Base-by-base conservation (phyloP, 1,140 invertebrate species). In the Prorops nasuta region DNA sequence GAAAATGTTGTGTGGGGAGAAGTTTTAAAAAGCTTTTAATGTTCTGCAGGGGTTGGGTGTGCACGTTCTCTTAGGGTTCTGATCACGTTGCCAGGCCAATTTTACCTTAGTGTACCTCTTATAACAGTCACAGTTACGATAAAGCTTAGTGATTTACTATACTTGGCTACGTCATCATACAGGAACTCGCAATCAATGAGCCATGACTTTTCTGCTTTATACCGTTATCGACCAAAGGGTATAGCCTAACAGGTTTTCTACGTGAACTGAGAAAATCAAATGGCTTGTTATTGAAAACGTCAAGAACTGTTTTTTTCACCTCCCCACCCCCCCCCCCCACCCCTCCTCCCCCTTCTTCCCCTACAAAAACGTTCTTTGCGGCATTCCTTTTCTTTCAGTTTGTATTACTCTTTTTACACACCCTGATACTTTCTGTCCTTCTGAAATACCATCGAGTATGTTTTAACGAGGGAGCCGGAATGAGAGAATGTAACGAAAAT, bases 211-310 rank as follows among this genome's bases (percentile, higher is more conserved):
- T 18, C 12, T 35, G 21, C 35, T 47, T 50, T 40, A 20, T 34
- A 38, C 21, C 12, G 22, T 12, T 14, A 24, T 20, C 22, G 22
- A 10, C 35, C 36, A 47, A 50, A 46, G 50, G 21, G 24, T 22
- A 40, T 21, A 51, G n/a, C 18, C 31, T 60, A 56, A 60, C 44
- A 46, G 46, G 32, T 38, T 51, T 52, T 45, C 44, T 46, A 60
- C 58, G 58, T 56, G 56, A 59, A 58, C 45, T 41, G 49, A 48
- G 59, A 45, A 54, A 36, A 59, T 58, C 48, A 39, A 49, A 54
- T 37, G 51, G 41, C 16, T 19, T 35, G 48, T 58, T 60, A 60
- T 60, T 55, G 58, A 51, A 51, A 60, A 60, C 44, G 50, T 50
- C 39, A 28, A 42, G 15, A 54, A 60, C 36, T 28, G 24, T 10